Conservation (phyloP, 2,113 vertebrate genomes). For the Proteles cristata region DNA sequence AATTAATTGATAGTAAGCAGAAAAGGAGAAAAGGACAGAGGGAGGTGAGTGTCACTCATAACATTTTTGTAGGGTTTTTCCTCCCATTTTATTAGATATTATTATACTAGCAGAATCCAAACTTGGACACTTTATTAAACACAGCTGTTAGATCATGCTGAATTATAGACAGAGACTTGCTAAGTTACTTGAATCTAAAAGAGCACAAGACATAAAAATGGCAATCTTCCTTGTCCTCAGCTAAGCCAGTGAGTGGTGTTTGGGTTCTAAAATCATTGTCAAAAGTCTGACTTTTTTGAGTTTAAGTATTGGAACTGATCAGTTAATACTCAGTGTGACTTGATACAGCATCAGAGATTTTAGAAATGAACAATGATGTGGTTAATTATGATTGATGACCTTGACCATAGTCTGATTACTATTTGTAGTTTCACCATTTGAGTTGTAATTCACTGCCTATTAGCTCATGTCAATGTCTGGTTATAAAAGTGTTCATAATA, state of each 20-base stretch:
- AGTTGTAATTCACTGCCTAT: conserved; percentile 82
- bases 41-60: neutral
- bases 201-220: neutral
- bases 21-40: conserved; percentile 22
- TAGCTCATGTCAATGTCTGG: conserved; percentile 85
- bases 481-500: conserved; percentile 75
- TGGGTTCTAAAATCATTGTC: neutral
- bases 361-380: neutral
- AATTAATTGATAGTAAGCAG: conserved; percentile 25
- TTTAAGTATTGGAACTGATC: neutral
- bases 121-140: neutral
- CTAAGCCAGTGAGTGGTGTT: neutral
- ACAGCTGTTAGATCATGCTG: neutral
- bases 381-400: conserved; percentile 81
- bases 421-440: conserved; percentile 78
- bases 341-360: neutral
- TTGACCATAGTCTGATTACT: conserved; percentile 82
- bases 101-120: neutral
- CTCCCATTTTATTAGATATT: neutral
- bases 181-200: conserved; percentile 17
- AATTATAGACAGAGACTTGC: neutral
- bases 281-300: neutral
- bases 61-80: conserved; percentile 39
- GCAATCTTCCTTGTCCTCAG: neutral
- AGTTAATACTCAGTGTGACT: conserved; percentile 11